These are phyloP conservation scores for Chascanopsetta lugubris DNA, from an alignment of 2,113 vertebrate genomes.

Conservation along the genomic window DNA sequence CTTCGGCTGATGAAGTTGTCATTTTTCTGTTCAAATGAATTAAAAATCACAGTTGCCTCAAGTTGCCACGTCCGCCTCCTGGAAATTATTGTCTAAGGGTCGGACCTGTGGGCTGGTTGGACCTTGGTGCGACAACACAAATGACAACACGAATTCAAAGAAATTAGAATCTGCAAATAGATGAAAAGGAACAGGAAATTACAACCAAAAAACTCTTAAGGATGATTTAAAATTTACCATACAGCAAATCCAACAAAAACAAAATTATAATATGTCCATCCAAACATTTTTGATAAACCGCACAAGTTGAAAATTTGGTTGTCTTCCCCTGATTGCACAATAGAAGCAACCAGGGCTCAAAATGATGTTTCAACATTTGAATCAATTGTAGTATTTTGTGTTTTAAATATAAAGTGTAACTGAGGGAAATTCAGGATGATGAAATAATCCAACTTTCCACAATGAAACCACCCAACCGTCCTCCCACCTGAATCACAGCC, in stretches of 20 bases:
- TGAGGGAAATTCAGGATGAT: background rate
- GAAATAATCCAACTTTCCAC: slow-evolving; percentile 6
- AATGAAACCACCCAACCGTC: background rate
- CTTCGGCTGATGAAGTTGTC: background rate
- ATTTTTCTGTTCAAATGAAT: background rate
- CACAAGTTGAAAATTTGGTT: slow-evolving; percentile 10
- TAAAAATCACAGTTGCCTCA: background rate
- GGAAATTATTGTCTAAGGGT: background rate
- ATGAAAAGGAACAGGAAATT: slow-evolving; percentile 8
- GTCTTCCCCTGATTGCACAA: background rate
- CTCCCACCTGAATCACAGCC: slow-evolving; percentile 2
- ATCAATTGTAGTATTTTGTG: background rate
- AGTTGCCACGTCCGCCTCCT: background rate
- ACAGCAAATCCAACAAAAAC: background rate
- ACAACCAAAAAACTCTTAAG: background rate
- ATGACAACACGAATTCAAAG: background rate
- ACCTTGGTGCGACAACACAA: background rate
- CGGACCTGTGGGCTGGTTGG: background rate
- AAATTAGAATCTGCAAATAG: slow-evolving; percentile 25
- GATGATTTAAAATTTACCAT: background rate
- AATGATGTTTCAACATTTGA: slow-evolving; percentile 2
- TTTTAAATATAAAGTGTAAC: background rate
- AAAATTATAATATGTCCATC: too few relatives aligned
- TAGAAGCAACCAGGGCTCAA: too few relatives aligned
- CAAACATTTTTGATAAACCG: too few relatives aligned